These are phyloP conservation scores for Apostichopus californicus DNA, from an alignment of 35 echinoderm and acorn worm species.

Conservation along the genomic window DNA sequence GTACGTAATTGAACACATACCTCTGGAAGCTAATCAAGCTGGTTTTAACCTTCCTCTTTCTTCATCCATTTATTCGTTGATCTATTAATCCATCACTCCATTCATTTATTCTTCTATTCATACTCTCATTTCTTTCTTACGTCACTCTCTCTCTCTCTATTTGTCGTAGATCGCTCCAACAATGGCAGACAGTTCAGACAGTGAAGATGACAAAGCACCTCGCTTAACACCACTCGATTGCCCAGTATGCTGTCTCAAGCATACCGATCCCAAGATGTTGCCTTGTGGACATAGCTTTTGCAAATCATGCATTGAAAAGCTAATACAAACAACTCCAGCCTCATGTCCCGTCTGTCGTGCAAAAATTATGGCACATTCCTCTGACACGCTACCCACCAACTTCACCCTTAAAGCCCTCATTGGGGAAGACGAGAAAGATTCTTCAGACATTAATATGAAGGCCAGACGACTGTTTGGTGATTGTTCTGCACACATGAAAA, in stretches of 20 bases:
- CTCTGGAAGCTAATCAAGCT: too few species aligned
- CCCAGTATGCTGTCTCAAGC: not conserved
- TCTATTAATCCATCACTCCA: too few species aligned
- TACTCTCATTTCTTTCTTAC: too few species aligned
- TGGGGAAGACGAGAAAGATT: not conserved
- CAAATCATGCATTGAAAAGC: not conserved
- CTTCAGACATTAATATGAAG: not conserved
- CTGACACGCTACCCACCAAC: not conserved
- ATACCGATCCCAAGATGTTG: not conserved
- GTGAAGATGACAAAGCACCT: too few species aligned
- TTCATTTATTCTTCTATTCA: too few species aligned
- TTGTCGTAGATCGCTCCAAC: too few species aligned
- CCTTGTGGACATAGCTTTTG: slow-evolving; percentile 15
- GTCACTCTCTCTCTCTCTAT: too few species aligned
- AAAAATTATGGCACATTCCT: not conserved
- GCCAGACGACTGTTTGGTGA: not conserved
- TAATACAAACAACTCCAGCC: not conserved
- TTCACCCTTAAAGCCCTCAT: slow-evolving; percentile 1
- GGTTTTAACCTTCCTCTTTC: too few species aligned
- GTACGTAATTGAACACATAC: too few species aligned
- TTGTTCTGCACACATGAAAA: not conserved
- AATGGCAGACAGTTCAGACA: too few species aligned
- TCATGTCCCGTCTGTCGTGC: not conserved
- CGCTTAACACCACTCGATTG: not conserved
- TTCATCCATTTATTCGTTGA: too few species aligned